phyloP scores from a whole-genome alignment of 2,113 vertebrate species.

The Prionailurus viverrinus region DNA sequence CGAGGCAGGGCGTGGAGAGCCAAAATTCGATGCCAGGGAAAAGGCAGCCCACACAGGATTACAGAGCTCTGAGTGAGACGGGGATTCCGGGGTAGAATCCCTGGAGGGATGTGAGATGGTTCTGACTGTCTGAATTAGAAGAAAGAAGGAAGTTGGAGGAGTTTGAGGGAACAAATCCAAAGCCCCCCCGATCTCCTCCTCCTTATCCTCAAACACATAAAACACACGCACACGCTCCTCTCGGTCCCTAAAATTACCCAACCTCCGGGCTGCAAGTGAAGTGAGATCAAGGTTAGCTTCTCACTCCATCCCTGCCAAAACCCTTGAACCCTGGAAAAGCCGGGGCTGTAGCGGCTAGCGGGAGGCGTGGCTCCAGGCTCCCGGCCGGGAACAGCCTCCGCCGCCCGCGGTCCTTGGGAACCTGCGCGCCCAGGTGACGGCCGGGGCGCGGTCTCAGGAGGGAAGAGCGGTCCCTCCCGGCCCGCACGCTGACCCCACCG shows the following conservation, averaged over 20 bases:
- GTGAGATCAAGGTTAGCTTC: background rate
- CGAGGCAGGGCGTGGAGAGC: background rate
- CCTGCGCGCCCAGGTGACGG: slow-evolving; percentile 71
- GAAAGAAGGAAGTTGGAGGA: slow-evolving; percentile 72
- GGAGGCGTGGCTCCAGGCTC: slow-evolving; percentile 53
- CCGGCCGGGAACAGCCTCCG: fast-evolving
- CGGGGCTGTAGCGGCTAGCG: background rate
- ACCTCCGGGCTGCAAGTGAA: background rate
- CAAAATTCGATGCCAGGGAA: slow-evolving; percentile 24
- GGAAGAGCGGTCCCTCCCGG: background rate
- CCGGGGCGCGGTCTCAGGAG: slow-evolving; percentile 23
- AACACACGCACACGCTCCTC: background rate
- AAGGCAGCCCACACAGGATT: background rate
- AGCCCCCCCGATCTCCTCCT: slow-evolving; percentile 19
- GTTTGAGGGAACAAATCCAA: slow-evolving; percentile 54
- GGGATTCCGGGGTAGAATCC: background rate
- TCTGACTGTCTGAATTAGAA: background rate
- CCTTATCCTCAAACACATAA: background rate
- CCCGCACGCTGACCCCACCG: background rate
- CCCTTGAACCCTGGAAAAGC: background rate
- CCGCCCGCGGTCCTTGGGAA: background rate
- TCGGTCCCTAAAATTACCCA: slow-evolving; percentile 1
- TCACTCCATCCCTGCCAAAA: background rate
- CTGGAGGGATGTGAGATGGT: background rate
- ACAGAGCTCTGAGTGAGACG: background rate